Conservation (phyloP, 2,888 invertebrate species). For the Hypomecis atomaria region DNA sequence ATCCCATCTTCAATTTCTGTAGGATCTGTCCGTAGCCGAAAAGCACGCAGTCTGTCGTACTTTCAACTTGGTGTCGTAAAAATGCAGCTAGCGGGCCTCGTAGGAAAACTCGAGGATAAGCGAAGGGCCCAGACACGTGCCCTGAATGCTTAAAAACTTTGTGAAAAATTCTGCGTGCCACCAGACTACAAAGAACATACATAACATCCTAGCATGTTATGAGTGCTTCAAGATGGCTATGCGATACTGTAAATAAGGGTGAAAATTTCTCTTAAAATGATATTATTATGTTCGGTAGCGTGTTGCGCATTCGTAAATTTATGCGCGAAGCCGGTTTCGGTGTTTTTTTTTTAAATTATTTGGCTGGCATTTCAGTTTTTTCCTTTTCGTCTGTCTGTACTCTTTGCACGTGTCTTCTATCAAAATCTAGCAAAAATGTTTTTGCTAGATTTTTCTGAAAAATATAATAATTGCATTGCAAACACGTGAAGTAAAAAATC, state of each 20-base stretch:
- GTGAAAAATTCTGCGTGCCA: slow-evolving; percentile 67
- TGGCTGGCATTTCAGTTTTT: no score
- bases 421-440: no score
- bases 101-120: slow-evolving; percentile 60
- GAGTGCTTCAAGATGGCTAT: slow-evolving; percentile 2
- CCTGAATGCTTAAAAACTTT: slow-evolving; percentile 66
- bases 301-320: background rate
- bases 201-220: slow-evolving; percentile 26
- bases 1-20: no score
- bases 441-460: no score
- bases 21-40: no score
- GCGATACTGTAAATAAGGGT: slow-evolving; percentile 1
- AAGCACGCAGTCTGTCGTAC: slow-evolving; percentile 1
- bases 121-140: slow-evolving; percentile 61
- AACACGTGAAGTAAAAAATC: no score
- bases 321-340: background rate
- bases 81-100: slow-evolving; percentile 66
- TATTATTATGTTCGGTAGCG: background rate
- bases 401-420: no score
- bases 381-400: no score
- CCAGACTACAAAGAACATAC: slow-evolving; percentile 47
- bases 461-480: no score
- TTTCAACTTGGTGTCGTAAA: slow-evolving; percentile 47
- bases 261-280: slow-evolving; percentile 2
- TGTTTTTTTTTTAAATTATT: background rate